Base-by-base conservation (phyloP, 1,140 invertebrate species). In the Plectus sambesii region DNA sequence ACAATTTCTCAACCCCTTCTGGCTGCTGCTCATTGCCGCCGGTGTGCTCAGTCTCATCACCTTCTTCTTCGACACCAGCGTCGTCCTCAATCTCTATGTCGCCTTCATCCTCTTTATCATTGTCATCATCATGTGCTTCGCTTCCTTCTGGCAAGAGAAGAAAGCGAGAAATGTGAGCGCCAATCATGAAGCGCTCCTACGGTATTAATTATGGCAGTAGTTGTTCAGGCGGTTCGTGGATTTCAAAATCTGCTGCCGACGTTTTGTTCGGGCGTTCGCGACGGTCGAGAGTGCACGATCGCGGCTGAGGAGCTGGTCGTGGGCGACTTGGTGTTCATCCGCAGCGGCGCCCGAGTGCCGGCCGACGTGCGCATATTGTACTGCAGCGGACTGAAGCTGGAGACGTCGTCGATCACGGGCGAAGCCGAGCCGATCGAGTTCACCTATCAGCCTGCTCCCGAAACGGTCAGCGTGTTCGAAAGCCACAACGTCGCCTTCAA, bases 281-380 rank as follows among this genome's bases (percentile, higher is more conserved):
- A 90, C 73, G 89, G 90, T 51, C 82, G 90, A 70, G 92, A 90
- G 69, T 71, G 85, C 49, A 90, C 85, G 42, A 74, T 93, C 46
- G 79, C 81, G 33, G 87, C 86, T 53, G 86, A 90, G 73, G 83
- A 89, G 62, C 75, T 94, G 47, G 87, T 89, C 19, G 74, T 89
- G 48, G 88, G 88, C 33, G 88, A 93, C 70, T 81, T 93, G 56
- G 86, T 93, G 66, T 84, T 89, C 68, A 85, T 93, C 30, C 90
- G 90, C 73, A 87, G 87, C 73, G 87, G 87, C 56, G 87, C 90
- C 72, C 77, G 86, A 61, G 87, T 94, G 66, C 88, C 88, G 38
- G 88, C 88, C 60, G 88, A 93, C 71, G 80, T 92, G 62, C 78
- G 87, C 58, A 83, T 93, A 59, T 82, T 92, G 67, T 83, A 87